Evolutionary conservation across 1,140 invertebrate species (phyloP).

Genomic region (Drosophila repleta): DNA sequence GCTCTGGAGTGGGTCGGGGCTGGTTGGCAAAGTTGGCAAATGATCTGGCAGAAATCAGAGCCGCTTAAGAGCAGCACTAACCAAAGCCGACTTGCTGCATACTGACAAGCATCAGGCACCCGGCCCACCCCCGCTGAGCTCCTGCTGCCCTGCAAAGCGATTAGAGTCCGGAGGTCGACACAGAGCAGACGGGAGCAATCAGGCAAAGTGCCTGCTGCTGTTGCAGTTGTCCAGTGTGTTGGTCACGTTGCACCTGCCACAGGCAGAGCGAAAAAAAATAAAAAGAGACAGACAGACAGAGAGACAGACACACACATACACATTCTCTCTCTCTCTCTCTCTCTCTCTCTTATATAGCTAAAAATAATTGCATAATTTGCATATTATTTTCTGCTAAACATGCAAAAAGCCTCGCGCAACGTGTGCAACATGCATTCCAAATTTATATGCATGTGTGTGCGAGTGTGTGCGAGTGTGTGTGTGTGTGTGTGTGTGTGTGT

Average conservation of each 20-base stretch:
- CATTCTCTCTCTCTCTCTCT: too few relatives aligned
- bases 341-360: constrained; percentile 46
- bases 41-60: constrained; percentile 78
- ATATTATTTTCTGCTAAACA: constrained; percentile 82
- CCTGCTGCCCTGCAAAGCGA: constrained; percentile 52
- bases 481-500: constrained; percentile 43
- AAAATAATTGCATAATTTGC: constrained; percentile 82
- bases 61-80: constrained; percentile 61
- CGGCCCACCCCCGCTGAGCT: background rate
- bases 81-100: constrained; percentile 23
- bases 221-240: constrained; percentile 54
- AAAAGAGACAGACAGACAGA: constrained; percentile 18
- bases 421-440: constrained; percentile 71
- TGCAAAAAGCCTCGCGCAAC: constrained; percentile 76
- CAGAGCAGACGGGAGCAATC: constrained; percentile 72
- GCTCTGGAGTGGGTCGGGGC: background rate
- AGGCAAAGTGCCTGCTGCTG: constrained; percentile 71
- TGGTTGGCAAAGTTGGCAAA: constrained; percentile 69
- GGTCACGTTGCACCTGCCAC: constrained; percentile 57
- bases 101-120: constrained; percentile 9
- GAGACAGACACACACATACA: constrained; percentile 23
- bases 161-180: constrained; percentile 63
- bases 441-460: constrained; percentile 28
- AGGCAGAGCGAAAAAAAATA: constrained; percentile 1
- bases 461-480: constrained; percentile 38